Base-by-base conservation (phyloP, 2,888 invertebrate genomes). In the Apomyelois bistriatella region DNA sequence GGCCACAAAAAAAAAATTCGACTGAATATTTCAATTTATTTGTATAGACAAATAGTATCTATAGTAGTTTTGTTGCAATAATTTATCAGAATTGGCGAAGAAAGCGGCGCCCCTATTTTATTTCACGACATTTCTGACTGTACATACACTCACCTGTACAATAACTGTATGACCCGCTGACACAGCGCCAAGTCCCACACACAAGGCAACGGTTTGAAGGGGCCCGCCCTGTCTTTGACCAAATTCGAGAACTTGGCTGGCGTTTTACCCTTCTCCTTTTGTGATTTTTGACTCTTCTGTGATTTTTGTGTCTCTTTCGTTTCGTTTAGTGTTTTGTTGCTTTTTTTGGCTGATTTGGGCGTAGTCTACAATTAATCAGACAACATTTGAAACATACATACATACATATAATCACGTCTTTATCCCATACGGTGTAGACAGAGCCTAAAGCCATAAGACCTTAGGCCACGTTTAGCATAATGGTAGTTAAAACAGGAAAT, bases 191-290 rank as follows among this genome's bases (percentile, higher is more conserved):
- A 53, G 49, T 85, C 79, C 89, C 89, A 90, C 1, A 86, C 55
- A 56, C 85, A 85, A 0, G 86, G 83, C 59, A 84, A 58, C 0
- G 79, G 74, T 57, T 83, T 88, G 59, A 90, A 90, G 0, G 86
- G 82, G 0, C 78, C 82, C 0, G 78, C 74, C 53, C 80, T 76
- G 7, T 88, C 87, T 49, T 82, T 86, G 1, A 74, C 71, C 53
- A 85, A 50, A 41, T 69, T 77, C 0, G 77, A 65, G 16, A 83
- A 30, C 53, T 85, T 88, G 0, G 63, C 63, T 0, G 79, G 69
- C 0, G 59, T 70, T 53, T 82, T 85, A 6, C 70, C 77, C 49
- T 83, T 83, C 0, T 79, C 78, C 57, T 79, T 79, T 55, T 79
- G 81, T 0, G 83, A 76, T 52, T 78, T 81, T 40, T 79, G 83